Conservation (phyloP, 2,888 invertebrate genomes). For the Ctenicera cuprea region DNA sequence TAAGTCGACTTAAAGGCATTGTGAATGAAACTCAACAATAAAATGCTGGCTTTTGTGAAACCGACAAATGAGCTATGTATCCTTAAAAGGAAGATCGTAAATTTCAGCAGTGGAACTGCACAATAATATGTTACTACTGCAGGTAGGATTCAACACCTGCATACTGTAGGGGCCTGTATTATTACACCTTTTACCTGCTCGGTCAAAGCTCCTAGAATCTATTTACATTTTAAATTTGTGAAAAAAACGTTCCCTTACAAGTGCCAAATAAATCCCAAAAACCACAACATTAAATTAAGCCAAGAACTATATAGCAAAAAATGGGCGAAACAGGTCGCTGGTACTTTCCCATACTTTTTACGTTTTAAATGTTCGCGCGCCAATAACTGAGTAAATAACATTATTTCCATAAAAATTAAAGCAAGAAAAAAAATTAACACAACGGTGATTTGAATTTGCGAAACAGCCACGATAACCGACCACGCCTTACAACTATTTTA, state of each 20-base stretch:
- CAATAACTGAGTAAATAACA: too few relatives aligned
- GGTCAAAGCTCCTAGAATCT: slow-evolving; percentile 11
- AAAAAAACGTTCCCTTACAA: not conserved
- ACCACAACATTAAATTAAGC: too few relatives aligned
- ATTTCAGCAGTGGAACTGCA: slow-evolving; percentile 30
- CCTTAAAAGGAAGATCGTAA: slow-evolving; percentile 37
- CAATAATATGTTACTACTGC: slow-evolving; percentile 18
- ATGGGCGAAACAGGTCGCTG: too few relatives aligned
- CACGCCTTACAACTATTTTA: too few relatives aligned
- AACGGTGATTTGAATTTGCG: too few relatives aligned
- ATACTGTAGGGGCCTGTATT: not conserved
- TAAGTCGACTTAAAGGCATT: slow-evolving; percentile 12
- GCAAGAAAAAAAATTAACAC: too few relatives aligned
- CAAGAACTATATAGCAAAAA: too few relatives aligned
- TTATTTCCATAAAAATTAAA: too few relatives aligned
- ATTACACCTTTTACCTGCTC: slow-evolving; percentile 25
- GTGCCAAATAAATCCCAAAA: too few relatives aligned
- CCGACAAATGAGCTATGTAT: slow-evolving; percentile 31
- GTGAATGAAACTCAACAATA: slow-evolving; percentile 33
- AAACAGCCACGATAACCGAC: too few relatives aligned
- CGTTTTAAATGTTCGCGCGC: too few relatives aligned
- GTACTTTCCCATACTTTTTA: too few relatives aligned
- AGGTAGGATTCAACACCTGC: slow-evolving; percentile 34
- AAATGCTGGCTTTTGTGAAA: slow-evolving; percentile 15
- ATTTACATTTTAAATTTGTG: slow-evolving; percentile 25